Evolutionary conservation across 2,888 invertebrate genomes (phyloP).

Genomic region (Zaprionus lineosus): DNA sequence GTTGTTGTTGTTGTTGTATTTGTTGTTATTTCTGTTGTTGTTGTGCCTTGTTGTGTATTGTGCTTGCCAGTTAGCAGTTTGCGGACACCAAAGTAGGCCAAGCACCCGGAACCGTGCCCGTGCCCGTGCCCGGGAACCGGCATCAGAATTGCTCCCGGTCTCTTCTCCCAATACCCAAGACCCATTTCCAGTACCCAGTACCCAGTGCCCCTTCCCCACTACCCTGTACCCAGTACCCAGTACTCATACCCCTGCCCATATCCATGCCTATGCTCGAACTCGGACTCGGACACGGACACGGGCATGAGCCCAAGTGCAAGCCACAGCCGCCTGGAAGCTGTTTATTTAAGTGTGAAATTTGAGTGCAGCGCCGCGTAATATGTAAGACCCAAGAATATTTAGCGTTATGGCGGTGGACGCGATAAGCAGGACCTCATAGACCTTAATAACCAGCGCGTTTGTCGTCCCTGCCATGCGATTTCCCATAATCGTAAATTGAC

Average conservation of each 20-base stretch:
- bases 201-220: neutral
- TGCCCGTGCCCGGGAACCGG: constrained; percentile 16
- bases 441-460: constrained; percentile 46
- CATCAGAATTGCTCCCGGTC: too few relatives aligned
- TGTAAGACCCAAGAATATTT: constrained; percentile 54
- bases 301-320: constrained; percentile 40
- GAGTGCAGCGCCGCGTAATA: constrained; percentile 65
- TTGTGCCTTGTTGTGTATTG: constrained; percentile 24
- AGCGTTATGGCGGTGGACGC: constrained; percentile 48
- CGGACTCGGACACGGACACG: constrained; percentile 6
- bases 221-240: neutral
- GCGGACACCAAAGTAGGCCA: constrained; percentile 70
- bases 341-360: constrained; percentile 77
- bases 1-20: constrained; percentile 22
- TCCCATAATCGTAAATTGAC: constrained; percentile 60
- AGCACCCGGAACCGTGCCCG: constrained; percentile 46
- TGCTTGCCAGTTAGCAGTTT: constrained; percentile 74
- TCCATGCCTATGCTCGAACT: too few relatives aligned
- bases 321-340: constrained; percentile 58
- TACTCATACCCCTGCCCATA: too few relatives aligned
- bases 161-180: neutral
- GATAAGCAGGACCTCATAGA: constrained; percentile 62
- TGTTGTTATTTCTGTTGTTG: constrained; percentile 22
- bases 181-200: too few relatives aligned
- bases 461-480: constrained; percentile 5